Evolutionary conservation across 2,888 invertebrate species (phyloP).

Genomic region (Acanthopleura granulata): DNA sequence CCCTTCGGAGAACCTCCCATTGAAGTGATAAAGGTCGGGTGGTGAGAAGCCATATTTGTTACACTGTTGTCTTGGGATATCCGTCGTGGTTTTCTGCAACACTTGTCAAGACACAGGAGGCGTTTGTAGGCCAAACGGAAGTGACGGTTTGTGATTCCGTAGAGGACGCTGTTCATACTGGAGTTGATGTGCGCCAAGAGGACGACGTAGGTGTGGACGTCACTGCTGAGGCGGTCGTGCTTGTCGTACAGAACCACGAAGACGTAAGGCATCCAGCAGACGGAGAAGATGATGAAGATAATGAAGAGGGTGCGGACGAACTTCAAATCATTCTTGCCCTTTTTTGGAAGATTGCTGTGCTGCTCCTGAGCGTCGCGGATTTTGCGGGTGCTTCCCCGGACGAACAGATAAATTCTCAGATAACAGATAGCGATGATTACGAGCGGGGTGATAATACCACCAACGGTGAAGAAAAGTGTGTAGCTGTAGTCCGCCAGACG

Average conservation of each 20-base stretch:
- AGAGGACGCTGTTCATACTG: conserved; percentile 29
- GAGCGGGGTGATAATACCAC: conserved; percentile 32
- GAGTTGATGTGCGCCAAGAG: conserved; percentile 35
- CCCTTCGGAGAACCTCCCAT: no score
- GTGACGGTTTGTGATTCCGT: conserved; percentile 29
- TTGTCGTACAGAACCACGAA: conserved; percentile 29
- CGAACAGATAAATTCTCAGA: conserved; percentile 30
- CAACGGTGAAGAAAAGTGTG: conserved; percentile 35
- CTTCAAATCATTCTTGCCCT: conserved; percentile 25
- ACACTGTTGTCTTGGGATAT: neutral
- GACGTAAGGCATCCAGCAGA: conserved; percentile 35
- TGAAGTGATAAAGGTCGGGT: no score
- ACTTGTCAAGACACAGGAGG: conserved; percentile 19
- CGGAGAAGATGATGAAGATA: conserved; percentile 30
- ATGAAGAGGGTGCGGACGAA: conserved; percentile 34
- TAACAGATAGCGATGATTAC: conserved; percentile 33
- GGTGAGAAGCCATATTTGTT: no score
- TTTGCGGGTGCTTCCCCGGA: conserved; percentile 25
- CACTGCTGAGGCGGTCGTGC: conserved; percentile 22
- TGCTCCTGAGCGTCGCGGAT: neutral
- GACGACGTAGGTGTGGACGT: conserved; percentile 28
- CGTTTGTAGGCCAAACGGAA: conserved; percentile 28
- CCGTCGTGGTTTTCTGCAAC: neutral
- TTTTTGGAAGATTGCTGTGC: neutral
- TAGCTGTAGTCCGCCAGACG: conserved; percentile 34